Conservation (phyloP, 2,888 invertebrate genomes). For the Pseudococcus longispinus region DNA sequence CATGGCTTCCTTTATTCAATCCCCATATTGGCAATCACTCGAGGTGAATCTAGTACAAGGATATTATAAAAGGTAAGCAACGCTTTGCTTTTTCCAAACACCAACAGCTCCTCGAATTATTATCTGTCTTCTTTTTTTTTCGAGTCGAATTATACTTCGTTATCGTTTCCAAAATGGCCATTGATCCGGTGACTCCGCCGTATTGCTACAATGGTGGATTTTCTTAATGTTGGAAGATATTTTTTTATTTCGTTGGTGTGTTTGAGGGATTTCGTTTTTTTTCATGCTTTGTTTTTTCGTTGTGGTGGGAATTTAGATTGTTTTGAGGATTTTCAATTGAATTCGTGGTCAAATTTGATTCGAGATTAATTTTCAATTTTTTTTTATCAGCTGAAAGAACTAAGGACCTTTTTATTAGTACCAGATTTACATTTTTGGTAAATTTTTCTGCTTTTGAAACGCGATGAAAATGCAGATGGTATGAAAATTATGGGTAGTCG, state of each 20-base stretch:
- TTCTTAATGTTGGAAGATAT: neutral
- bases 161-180: neutral
- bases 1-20: slow-evolving; percentile 5
- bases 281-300: neutral
- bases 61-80: neutral
- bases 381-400: too few species aligned
- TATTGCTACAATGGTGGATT: neutral
- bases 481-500: too few species aligned
- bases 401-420: too few species aligned
- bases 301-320: neutral
- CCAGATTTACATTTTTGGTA: too few species aligned
- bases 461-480: too few species aligned
- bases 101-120: neutral
- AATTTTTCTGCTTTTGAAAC: too few species aligned
- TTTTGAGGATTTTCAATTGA: too few species aligned
- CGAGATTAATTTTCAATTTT: too few species aligned
- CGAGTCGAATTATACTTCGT: neutral
- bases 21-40: slow-evolving; percentile 1
- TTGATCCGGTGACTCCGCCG: neutral
- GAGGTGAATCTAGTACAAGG: neutral
- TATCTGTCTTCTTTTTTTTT: neutral
- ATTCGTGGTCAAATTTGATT: too few species aligned
- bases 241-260: neutral
- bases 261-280: too few species aligned
- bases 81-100: neutral